Conservation (phyloP, 2,797 vertebrate genomes). For the Cossypha caffra region DNA sequence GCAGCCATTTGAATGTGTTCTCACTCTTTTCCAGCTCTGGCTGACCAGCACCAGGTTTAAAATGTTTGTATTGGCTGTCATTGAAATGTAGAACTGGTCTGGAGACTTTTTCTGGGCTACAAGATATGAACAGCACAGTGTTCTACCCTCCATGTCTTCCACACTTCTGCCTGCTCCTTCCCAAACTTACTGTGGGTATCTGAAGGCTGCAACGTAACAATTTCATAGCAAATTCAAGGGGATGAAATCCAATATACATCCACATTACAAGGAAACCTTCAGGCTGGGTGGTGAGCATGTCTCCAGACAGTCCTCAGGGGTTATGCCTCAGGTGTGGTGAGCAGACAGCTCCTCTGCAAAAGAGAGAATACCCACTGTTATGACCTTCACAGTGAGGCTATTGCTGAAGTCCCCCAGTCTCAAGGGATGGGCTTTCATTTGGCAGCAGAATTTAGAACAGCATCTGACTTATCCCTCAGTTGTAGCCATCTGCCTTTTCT, state of each 20-base stretch:
- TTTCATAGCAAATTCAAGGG: not conserved
- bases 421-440: not conserved
- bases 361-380: not conserved
- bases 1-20: not conserved
- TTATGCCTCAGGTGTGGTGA: not conserved
- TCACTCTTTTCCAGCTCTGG: not conserved
- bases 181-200: not conserved
- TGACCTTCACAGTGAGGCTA: not conserved
- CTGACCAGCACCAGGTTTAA: not conserved
- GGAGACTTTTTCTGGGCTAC: not conserved
- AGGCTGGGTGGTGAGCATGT: not conserved
- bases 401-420: not conserved
- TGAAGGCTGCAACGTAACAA: not conserved
- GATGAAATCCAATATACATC: not conserved
- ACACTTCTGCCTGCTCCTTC: not conserved
- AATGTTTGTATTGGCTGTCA: not conserved
- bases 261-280: not conserved
- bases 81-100: not conserved
- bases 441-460: not conserved
- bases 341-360: not conserved
- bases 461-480: not conserved
- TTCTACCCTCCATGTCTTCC: not conserved
- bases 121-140: not conserved
- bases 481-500: constrained; percentile 17
- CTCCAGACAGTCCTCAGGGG: not conserved